Evolutionary conservation across 2,888 invertebrate species (phyloP).

Genomic region (Alitta virens): DNA sequence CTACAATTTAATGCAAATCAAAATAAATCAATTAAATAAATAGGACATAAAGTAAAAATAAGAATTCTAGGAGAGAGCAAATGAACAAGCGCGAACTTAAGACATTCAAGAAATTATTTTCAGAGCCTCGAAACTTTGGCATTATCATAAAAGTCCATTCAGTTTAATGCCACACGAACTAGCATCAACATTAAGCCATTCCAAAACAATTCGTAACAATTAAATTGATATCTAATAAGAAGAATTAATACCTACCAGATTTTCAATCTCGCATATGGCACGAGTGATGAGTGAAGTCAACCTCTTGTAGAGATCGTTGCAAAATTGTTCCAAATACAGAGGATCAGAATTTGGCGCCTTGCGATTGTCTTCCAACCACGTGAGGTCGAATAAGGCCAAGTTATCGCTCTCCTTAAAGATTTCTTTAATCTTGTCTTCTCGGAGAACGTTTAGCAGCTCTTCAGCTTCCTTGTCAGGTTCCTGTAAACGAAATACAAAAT

Average conservation of each 20-base stretch:
- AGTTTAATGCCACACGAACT: no score
- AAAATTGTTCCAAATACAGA: constrained; percentile 28
- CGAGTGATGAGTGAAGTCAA: constrained; percentile 25
- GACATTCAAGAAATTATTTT: no score
- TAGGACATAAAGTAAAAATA: no score
- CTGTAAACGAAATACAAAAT: background rate
- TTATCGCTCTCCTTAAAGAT: background rate
- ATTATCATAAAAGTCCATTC: no score
- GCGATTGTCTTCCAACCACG: background rate
- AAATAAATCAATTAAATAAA: no score
- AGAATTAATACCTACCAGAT: constrained; percentile 2
- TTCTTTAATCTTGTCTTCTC: constrained; percentile 7
- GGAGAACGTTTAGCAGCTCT: constrained; percentile 20
- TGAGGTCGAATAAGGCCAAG: background rate
- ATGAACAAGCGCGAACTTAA: no score
- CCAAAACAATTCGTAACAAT: no score
- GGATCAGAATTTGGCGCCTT: constrained; percentile 20
- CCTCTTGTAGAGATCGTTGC: constrained; percentile 20
- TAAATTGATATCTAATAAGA: no score
- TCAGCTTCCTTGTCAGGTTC: constrained; percentile 27
- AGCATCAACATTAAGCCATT: no score
- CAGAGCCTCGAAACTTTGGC: no score
- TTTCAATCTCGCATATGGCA: constrained; percentile 19
- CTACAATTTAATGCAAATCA: no score
- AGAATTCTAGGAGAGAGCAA: no score